Evolutionary conservation across 2,888 invertebrate genomes (phyloP).

Genomic region (Camponotus fellah): DNA sequence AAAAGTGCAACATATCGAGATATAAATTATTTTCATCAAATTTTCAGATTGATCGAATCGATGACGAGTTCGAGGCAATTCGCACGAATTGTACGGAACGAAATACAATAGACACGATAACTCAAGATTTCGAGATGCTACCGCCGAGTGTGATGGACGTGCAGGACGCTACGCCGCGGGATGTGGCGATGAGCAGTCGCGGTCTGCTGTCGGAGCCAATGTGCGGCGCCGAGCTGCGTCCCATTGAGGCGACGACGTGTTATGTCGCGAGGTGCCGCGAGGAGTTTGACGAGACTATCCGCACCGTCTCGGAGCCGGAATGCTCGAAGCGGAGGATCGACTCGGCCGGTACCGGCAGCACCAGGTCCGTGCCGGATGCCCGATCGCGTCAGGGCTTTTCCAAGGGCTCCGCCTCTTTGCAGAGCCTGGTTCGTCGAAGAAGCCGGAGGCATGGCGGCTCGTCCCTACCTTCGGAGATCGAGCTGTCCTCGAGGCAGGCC

Average conservation of each 20-base stretch:
- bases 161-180: conserved; percentile 59
- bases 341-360: conserved; percentile 55
- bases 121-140: conserved; percentile 54
- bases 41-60: not conserved
- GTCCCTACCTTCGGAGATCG: conserved; percentile 68
- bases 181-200: conserved; percentile 53
- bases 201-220: conserved; percentile 65
- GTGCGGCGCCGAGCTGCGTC: conserved; percentile 34
- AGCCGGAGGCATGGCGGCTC: conserved; percentile 61
- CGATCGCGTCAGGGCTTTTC: conserved; percentile 63
- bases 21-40: not conserved
- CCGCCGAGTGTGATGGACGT: conserved; percentile 60
- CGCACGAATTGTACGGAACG: not conserved
- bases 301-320: conserved; percentile 58
- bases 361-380: conserved; percentile 45
- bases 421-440: conserved; percentile 63
- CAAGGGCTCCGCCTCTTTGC: conserved; percentile 69
- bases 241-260: conserved; percentile 51
- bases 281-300: conserved; percentile 61
- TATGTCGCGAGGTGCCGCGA: conserved; percentile 62
- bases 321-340: conserved; percentile 59
- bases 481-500: conserved; percentile 59
- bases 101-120: not conserved
- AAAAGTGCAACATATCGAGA: not conserved
- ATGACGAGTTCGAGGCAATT: conserved; percentile 5